phyloP scores from a whole-genome alignment of 2,888 invertebrate genomes.

The Callyntrura guangdongensis region DNA sequence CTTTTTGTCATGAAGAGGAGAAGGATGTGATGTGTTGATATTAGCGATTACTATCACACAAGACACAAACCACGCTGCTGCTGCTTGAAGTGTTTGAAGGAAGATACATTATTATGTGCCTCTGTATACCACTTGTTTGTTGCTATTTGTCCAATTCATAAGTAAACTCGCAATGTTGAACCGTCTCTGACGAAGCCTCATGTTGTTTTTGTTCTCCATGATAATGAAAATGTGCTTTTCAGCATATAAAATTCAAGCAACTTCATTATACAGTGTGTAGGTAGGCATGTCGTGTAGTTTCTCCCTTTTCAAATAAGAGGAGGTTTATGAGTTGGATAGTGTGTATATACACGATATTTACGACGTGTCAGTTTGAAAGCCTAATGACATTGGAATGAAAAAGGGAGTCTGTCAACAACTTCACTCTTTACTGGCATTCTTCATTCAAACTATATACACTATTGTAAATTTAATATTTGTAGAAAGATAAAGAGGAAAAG shows the following conservation, averaged over 20 bases:
- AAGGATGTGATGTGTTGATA: background rate
- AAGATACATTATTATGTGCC: too few species aligned
- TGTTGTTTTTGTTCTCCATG: background rate
- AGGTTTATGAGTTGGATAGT: background rate
- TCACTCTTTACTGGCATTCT: background rate
- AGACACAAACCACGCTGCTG: background rate
- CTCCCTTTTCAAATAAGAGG: constrained; percentile 2
- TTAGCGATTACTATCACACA: background rate
- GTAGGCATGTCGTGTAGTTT: background rate
- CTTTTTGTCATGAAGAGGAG: constrained; percentile 21
- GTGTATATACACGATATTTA: background rate
- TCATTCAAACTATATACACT: background rate
- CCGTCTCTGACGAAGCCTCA: too few species aligned
- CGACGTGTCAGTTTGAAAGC: constrained; percentile 38
- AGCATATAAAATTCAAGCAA: background rate
- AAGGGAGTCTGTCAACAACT: background rate
- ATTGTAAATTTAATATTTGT: too few species aligned
- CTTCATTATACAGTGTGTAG: background rate
- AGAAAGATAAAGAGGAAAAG: too few species aligned
- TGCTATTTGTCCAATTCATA: background rate
- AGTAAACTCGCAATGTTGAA: too few species aligned
- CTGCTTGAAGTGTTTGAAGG: background rate
- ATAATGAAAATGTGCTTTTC: background rate
- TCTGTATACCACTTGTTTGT: background rate
- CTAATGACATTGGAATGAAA: constrained; percentile 17